A percentile compares a stretch with the other conserved stretches of the same genome.
Conservation (phyloP, 2,888 invertebrate genomes). For the Dynastes maya region DNA sequence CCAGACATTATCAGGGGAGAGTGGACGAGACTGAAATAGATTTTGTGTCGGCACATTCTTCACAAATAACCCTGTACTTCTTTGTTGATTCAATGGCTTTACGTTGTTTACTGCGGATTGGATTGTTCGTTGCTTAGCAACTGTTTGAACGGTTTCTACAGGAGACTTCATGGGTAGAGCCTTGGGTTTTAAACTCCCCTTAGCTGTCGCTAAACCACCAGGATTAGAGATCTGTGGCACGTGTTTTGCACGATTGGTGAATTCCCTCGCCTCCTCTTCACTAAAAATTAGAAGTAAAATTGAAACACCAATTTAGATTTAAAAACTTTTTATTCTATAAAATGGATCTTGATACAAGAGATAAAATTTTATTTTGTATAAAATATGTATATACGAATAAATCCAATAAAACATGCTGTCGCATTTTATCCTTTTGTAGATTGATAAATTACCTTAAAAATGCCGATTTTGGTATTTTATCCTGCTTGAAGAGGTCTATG, state of each 20-base stretch:
- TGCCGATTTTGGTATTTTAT: constrained; percentile 64
- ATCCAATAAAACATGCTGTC: not conserved
- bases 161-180: not conserved
- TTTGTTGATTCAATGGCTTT: not conserved
- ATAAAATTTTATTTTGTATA: too few relatives aligned
- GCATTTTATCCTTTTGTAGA: not conserved
- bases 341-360: too few relatives aligned
- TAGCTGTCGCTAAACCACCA: not conserved
- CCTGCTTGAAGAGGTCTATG: constrained; percentile 65
- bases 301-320: not conserved
- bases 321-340: too few relatives aligned
- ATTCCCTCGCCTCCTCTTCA: not conserved
- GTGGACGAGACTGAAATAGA: constrained; percentile 5
- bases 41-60: not conserved
- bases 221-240: not conserved
- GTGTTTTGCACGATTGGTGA: not conserved
- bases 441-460: constrained; percentile 52
- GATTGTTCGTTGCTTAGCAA: not conserved
- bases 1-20: constrained; percentile 18
- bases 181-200: not conserved
- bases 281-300: constrained; percentile 12
- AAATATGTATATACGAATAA: too few relatives aligned
- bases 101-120: not conserved
- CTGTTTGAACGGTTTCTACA: not conserved
- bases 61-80: not conserved